Base-by-base conservation (phyloP, 1,140 invertebrate species). In the Lordiphosa mommai region DNA sequence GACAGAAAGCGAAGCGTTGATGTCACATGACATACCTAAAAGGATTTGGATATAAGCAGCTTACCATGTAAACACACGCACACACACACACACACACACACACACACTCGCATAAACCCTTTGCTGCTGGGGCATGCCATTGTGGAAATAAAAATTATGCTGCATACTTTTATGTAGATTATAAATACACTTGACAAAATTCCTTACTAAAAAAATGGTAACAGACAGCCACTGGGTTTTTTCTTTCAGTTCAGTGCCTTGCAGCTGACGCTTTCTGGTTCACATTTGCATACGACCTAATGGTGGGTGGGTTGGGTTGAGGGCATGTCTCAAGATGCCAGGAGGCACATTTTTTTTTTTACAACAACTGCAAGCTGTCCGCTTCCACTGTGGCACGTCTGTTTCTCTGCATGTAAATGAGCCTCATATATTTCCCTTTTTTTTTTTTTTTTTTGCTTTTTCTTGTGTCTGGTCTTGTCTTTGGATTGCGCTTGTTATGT, bases 81-180 rank as follows among this genome's bases (percentile, higher is more conserved):
- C 52, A 41, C 48, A 66, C 48, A 50, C 50, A 66, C 34, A 37
- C 36, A 46, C 41, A 36, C 29, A 27, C 6, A 38, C 33, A 40
- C 20, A 55, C 23, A 40, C 12, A 37, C 37, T 14, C 30, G 30
- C 13, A 52, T 27, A 16, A 17, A 20, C 1, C 37, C 30, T 49
- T 16, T 34, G 33, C 10, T 30, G 16, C 55, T 12, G 10, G 29
- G 50, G 40, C 32, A 23, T 14, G 23, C 44, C 16, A 49, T 23
- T 23, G 20, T 23, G 20, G 20, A 37, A 47, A 34, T 52, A 30
- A 58, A 49, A 66, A 60, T 73, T 56, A 60, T 80, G 41, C 53
- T 79, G 72, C 72, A 77, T 77, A 79, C 69, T 77, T 79, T 72
- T 79, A 79, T 79, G 73, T 71, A 79, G 73, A 72, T 77, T 77